Evolutionary conservation across 2,113 vertebrate genomes (phyloP), one percentile per base, ranked within the genome.

Genomic region (Istiophorus platypterus): DNA sequence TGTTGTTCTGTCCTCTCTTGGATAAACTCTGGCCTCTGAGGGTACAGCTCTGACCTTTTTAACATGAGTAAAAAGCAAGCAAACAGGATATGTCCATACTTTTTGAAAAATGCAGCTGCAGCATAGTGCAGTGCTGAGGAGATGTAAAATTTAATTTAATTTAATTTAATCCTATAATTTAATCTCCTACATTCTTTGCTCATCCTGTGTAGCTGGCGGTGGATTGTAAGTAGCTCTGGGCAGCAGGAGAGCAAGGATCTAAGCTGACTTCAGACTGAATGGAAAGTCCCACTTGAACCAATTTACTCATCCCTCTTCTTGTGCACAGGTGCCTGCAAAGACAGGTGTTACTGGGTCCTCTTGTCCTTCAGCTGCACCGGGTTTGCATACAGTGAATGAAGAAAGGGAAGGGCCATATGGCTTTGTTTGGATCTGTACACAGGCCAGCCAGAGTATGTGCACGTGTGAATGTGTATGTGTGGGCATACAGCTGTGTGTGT

Each of bases 391-490:
- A 81, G 72, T 81, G 84, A 91, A 89, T 75, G 76, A 86, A 72
- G 81, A 86, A 86, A 85, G 58, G 83, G 72, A 65, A 68, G 65
- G 47, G 67, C 87, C 90, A 90, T 90, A 90, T 92, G 92, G 90
- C 88, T 86, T 85, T 89, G 88, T 87, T 91, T 88, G 85, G 79
- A 81, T 82, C 63, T 65, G 69, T 68, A 75, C 59, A 80, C 81
- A 76, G 59, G 85, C 82, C 82, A 88, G 72, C 67, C 67, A 80
- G 62, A 54, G 41, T 39, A 26, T 47, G 68, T 63, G 79, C 52
- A 41, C 0, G 39, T 75, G 57, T 41, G 59, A 3, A 29, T 27
- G 61, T n/a, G 4, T 78, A 56, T 74, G 49, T 13, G 62, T 34
- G 66, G 54, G 34, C n/a, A n/a, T 63, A 54, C 57, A 67, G 52